Base-by-base conservation (phyloP, 2,888 invertebrate genomes). In the Arrhopalites spinosus region DNA sequence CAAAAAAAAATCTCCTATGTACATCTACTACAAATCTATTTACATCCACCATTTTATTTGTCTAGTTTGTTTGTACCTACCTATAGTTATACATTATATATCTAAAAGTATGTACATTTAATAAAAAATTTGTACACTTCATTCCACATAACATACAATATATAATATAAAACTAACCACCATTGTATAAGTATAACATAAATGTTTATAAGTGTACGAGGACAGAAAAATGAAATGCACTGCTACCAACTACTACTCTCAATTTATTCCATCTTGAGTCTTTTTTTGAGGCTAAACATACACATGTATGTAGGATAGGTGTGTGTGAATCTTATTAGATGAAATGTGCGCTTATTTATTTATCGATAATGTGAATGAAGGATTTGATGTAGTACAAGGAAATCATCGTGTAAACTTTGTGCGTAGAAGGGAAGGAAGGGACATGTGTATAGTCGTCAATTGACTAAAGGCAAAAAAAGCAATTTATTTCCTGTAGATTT, bases 401-500 rank as follows among this genome's bases (percentile, higher is more conserved):
- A 50, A 50, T n/a, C 17, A 50, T 15, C 50, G 15, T 50, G 17
- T 50, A 50, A 50, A 50, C 50, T 50, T 15, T n/a, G n/a, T 50
- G 50, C 15, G 11, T 36, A n/a, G n/a, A n/a, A n/a, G 36, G 11
- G 36, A 3, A 36, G 36, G 36, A n/a, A n/a, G 36, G 36, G 36
- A 36, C 36, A 36, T 36, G 36, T 7, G 36, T 36, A 36, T 59
- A 59, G 59, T n/a, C 20, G n/a, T 13, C 27, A 15, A 29, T 63
- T 29, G 27, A 29, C 17, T 63, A 27, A 29, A 29, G 15, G 25
- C 20, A 25, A 15, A 17, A 27, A 63, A 63, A 29, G 29, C 63
- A 63, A 30, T 63, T 63, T 63, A 63, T 63, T 63, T 15, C 29
- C 13, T 63, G 11, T 29, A 63, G 63, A 17, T 63, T 63, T 50